A percentile compares a stretch with the other conserved stretches of the same genome.
phyloP scores from a whole-genome alignment of 2,888 invertebrate species.

The Drosophila tripunctata region DNA sequence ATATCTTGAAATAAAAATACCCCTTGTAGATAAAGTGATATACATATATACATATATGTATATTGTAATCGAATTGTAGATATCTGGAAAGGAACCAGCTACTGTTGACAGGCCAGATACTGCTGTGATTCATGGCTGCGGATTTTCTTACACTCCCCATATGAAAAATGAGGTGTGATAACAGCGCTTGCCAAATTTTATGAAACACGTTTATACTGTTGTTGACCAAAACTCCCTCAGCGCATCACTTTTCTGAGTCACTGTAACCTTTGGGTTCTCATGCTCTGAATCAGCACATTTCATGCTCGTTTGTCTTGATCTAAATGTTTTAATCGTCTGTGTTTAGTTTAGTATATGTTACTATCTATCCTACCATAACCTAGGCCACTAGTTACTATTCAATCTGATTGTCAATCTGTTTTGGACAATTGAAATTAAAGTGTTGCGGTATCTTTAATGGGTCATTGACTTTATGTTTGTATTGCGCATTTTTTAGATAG shows the following conservation, averaged over 20 bases:
- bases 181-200: neutral
- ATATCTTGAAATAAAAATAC: neutral
- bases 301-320: neutral
- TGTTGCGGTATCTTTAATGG: neutral
- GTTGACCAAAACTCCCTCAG: neutral
- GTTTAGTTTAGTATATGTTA: neutral
- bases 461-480: neutral
- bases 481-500: neutral
- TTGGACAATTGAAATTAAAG: neutral
- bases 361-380: neutral
- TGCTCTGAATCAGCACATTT: conserved; percentile 1
- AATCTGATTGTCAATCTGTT: neutral
- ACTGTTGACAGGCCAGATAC: conserved; percentile 34
- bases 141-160: neutral
- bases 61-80: conserved; percentile 16
- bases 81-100: conserved; percentile 9
- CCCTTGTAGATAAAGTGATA: conserved; percentile 34
- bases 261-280: neutral
- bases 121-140: conserved; percentile 36
- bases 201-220: neutral
- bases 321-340: neutral
- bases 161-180: conserved; percentile 27
- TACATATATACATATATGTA: too few species aligned
- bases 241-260: conserved; percentile 33
- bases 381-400: neutral